These are phyloP conservation scores for Clarias platycephalus DNA, from an alignment of 2,797 vertebrate genomes.

Conservation along the genomic window DNA sequence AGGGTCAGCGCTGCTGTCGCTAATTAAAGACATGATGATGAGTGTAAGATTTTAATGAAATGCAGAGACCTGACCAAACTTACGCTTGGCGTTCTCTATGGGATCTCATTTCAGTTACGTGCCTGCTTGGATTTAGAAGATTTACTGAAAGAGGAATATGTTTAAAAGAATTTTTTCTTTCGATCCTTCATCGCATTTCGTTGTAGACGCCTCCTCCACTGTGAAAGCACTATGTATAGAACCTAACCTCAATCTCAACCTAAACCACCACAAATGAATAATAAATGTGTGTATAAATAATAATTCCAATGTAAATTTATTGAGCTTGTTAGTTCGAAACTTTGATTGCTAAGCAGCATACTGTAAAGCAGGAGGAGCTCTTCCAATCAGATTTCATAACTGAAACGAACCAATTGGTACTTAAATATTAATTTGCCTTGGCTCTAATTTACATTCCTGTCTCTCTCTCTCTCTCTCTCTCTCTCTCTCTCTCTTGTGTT, in stretches of 20 bases:
- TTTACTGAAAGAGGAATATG: neutral
- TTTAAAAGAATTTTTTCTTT: neutral
- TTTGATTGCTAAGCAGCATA: neutral
- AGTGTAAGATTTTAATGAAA: conserved; percentile 5
- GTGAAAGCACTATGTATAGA: neutral
- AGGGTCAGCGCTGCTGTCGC: neutral
- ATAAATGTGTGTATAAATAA: neutral
- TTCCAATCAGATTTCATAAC: neutral
- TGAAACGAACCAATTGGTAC: neutral
- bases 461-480: conserved; percentile 20
- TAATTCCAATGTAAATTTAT: neutral
- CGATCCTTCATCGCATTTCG: neutral
- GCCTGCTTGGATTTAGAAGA: neutral
- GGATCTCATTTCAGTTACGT: neutral
- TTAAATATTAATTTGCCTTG: neutral
- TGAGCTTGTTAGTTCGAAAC: neutral
- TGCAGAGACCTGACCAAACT: neutral
- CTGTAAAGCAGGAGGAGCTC: neutral
- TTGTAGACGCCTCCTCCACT: neutral
- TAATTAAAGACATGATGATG: conserved; percentile 15
- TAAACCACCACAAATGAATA: neutral
- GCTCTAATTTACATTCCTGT: neutral
- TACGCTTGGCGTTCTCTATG: neutral
- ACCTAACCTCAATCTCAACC: neutral
- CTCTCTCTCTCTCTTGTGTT: neutral